Evolutionary conservation across 30 jellyfish, hydroid and myxozoan genomes (phyloP), one percentile per base, ranked within the genome.

Genomic region (Calvadosia cruxmelitensis): DNA sequence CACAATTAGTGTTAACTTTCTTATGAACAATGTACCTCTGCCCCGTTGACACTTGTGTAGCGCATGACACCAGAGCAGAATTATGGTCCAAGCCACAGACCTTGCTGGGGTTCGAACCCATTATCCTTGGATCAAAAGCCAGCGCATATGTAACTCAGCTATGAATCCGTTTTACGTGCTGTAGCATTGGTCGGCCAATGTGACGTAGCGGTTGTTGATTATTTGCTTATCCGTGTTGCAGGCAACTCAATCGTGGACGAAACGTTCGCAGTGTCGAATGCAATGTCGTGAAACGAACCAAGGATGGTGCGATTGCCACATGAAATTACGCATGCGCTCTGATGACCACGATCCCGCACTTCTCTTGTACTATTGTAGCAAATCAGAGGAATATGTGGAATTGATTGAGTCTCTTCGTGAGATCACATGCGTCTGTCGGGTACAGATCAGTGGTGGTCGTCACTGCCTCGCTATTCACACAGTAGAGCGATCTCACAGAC

Each of bases 281-380:
- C 79, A 71, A 16, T 34, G 53, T 16, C 92, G 79, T 77, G 57
- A 35, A 31, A 63, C 26, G 3, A 50, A 57, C 52, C 72, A 87
- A 27, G 12, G 70, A 7, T 87, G 97, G 97, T 67, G 81, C 35
- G 84, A 80, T 13, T 75, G 93, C 33, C 94, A 76, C 79, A 52
- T 87, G 27, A 80, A 76, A 63, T 30, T 74, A 29, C 83, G 66
- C 53, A 32, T 76, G 25, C 78, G 57, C 2, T 82, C 62, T 27
- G 80, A 75, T n/a, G 72, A 70, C 1, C 67, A 61, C 62, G 77
- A 52, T 30, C 84, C 67, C n/a, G 62, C 72, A 24, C 52, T 87
- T 2, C 34, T 74, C 27, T 25, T 87, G 10, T 74, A 80, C 42
- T 87, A 74, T 63, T 63, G 82, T 12, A 34, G 52, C 33, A 73